These are phyloP conservation scores for Ciconia stormi DNA, from an alignment of 2,113 vertebrate genomes.

Conservation along the genomic window DNA sequence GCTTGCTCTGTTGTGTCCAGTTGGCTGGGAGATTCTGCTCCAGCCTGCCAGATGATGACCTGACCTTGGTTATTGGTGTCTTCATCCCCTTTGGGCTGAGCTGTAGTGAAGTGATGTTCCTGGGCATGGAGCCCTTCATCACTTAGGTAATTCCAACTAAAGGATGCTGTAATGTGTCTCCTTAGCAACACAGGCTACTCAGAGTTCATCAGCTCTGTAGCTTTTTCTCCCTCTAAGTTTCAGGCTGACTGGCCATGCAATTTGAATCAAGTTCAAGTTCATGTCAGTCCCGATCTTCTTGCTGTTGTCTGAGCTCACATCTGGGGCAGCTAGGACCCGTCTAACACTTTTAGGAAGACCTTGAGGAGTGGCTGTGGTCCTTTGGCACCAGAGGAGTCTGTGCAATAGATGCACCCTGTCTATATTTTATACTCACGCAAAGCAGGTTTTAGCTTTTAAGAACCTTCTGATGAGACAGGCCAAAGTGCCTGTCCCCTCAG, in stretches of 20 bases:
- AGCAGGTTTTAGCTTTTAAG: neutral
- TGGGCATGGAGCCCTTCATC: neutral
- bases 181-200: slow-evolving; percentile 17
- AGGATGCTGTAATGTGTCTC: neutral
- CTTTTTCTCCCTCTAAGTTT: neutral
- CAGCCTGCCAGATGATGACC: neutral
- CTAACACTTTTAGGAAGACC: neutral
- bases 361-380: neutral
- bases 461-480: neutral
- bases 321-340: neutral
- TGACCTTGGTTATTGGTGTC: neutral
- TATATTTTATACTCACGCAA: neutral
- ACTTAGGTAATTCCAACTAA: neutral
- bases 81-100: neutral
- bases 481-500: neutral
- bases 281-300: neutral
- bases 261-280: neutral
- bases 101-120: neutral
- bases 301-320: neutral
- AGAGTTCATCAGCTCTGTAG: neutral
- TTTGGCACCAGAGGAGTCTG: neutral
- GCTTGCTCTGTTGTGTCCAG: neutral
- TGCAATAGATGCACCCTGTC: neutral
- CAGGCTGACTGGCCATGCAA: neutral
- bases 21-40: neutral